Percentiles rank a stretch among this genome's conserved stretches.
Evolutionary conservation across 2,797 vertebrate species (phyloP).

Genomic region (Sebastes hopkinsi): DNA sequence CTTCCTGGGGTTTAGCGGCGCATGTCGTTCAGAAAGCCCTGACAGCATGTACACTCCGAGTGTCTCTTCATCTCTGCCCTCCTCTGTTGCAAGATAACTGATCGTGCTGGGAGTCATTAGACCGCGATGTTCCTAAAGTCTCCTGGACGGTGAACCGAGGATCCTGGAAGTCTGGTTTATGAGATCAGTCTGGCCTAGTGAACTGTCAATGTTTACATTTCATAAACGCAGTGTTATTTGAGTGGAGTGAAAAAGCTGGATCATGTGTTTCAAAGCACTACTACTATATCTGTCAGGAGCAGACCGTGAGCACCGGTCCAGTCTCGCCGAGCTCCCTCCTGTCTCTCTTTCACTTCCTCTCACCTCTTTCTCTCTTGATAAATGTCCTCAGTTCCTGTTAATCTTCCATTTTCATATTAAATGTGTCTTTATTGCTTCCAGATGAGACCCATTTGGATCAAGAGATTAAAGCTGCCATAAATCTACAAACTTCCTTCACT

Average conservation of each 20-base stretch:
- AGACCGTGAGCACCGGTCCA: constrained; percentile 29
- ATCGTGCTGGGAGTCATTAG: constrained; percentile 54
- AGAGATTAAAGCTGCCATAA: constrained; percentile 72
- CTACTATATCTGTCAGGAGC: constrained; percentile 42
- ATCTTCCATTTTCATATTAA: constrained; percentile 75
- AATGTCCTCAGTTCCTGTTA: constrained; percentile 59
- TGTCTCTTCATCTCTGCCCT: constrained; percentile 6
- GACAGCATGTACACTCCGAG: constrained; percentile 2
- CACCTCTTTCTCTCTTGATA: constrained; percentile 41
- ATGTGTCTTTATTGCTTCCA: constrained; percentile 77
- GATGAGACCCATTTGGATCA: constrained; percentile 70
- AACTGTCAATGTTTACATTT: constrained; percentile 83
- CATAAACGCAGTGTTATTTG: constrained; percentile 81
- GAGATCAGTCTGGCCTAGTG: constrained; percentile 74
- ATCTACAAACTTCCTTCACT: constrained; percentile 66
- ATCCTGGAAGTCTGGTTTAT: constrained; percentile 67
- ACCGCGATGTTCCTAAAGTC: constrained; percentile 43
- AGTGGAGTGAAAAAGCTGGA: constrained; percentile 66
- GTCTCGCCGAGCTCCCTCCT: background rate
- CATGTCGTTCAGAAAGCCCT: constrained; percentile 10
- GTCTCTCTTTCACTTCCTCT: constrained; percentile 27
- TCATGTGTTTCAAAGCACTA: constrained; percentile 70
- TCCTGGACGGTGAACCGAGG: constrained; percentile 48
- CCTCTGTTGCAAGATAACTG: constrained; percentile 27
- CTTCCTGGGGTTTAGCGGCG: background rate